Evolutionary conservation across 2,888 invertebrate species (phyloP).

Genomic region (Meta bourneti): DNA sequence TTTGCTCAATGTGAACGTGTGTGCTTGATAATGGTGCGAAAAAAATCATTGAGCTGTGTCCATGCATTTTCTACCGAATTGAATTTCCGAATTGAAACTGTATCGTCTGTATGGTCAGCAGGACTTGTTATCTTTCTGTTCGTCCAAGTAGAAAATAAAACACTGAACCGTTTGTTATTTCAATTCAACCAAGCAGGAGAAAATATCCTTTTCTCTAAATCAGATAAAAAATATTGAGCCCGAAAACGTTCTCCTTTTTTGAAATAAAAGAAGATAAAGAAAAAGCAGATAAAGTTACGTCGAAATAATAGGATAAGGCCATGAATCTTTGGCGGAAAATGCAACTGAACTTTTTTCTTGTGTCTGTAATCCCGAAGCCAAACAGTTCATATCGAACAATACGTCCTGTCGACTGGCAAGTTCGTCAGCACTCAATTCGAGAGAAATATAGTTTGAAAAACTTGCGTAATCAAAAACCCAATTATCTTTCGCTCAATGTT

Average conservation of each 20-base stretch:
- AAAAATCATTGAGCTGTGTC: not conserved
- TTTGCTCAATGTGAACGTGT: no score
- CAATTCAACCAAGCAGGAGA: not conserved
- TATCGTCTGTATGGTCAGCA: not conserved
- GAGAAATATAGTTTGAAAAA: no score
- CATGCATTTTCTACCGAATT: not conserved
- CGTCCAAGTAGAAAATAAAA: not conserved
- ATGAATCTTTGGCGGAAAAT: not conserved
- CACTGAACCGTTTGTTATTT: not conserved
- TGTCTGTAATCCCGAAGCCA: no score
- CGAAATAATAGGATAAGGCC: not conserved
- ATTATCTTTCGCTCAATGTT: no score
- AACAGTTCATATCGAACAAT: no score
- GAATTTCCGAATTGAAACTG: not conserved
- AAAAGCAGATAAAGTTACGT: not conserved
- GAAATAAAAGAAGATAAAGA: not conserved
- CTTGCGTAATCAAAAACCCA: no score
- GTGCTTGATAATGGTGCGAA: no score
- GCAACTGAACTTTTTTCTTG: no score
- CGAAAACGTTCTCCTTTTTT: not conserved
- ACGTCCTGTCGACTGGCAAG: no score
- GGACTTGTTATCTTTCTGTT: not conserved
- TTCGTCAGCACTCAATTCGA: no score
- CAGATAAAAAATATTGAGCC: not conserved
- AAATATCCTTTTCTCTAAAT: conserved; percentile 1